Conservation (phyloP, 2,113 vertebrate species). For the Salvelinus sp. region DNA sequence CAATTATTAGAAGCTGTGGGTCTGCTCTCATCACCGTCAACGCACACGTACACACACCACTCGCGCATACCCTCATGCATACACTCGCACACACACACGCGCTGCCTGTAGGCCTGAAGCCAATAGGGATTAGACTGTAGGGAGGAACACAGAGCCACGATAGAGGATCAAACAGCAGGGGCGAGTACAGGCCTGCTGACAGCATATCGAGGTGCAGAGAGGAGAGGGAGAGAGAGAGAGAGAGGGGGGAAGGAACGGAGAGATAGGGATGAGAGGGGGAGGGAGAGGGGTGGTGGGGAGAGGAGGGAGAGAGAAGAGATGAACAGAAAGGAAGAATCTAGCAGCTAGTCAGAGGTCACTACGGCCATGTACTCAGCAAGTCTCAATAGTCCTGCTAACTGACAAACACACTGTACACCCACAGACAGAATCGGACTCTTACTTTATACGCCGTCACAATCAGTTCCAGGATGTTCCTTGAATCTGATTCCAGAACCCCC, state of each 20-base stretch:
- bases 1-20: constrained; percentile 51
- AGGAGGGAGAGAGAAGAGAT: constrained; percentile 3
- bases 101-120: background rate
- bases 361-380: background rate
- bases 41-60: background rate
- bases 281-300: background rate
- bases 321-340: background rate
- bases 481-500: constrained; percentile 83
- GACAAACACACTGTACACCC: constrained; percentile 1
- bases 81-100: too few relatives aligned
- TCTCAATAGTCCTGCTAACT: background rate
- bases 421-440: constrained; percentile 41
- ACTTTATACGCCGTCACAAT: constrained; percentile 95
- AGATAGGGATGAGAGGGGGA: background rate
- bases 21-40: background rate
- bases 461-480: constrained; percentile 90
- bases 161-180: background rate
- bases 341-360: background rate
- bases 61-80: background rate
- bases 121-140: constrained; percentile 31
- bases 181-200: background rate
- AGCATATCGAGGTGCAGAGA: background rate
- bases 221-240: background rate
- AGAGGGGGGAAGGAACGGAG: background rate
- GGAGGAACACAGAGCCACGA: background rate